Evolutionary conservation across 2,797 vertebrate species (phyloP).

Genomic region (Bradypodion pumilum): DNA sequence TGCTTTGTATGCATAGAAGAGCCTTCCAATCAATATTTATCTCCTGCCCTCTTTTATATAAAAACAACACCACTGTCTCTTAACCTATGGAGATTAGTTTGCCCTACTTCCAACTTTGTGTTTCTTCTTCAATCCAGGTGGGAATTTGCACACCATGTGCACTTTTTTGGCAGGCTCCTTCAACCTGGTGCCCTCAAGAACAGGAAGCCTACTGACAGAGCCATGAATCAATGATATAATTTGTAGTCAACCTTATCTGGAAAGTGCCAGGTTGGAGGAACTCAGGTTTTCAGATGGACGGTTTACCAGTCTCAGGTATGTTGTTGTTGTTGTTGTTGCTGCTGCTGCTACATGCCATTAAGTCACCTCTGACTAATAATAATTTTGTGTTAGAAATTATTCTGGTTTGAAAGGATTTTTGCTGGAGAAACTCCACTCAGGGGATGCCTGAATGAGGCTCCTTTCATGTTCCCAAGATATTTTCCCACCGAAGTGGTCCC

Average conservation of each 20-base stretch:
- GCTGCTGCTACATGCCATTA: too few species aligned
- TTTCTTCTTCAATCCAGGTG: not conserved
- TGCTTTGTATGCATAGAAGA: not conserved
- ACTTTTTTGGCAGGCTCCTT: not conserved
- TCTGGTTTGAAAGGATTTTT: too few species aligned
- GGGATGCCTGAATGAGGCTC: too few species aligned
- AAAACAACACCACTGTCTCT: not conserved
- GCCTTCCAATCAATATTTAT: not conserved
- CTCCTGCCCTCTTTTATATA: conserved; percentile 6
- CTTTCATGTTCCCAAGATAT: too few species aligned
- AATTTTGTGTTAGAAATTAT: too few species aligned
- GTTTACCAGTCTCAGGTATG: too few species aligned
- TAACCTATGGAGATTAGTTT: not conserved
- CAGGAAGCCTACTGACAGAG: too few species aligned
- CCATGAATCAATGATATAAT: not conserved
- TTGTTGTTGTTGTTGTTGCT: too few species aligned
- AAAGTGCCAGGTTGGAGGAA: not conserved
- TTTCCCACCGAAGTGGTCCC: too few species aligned
- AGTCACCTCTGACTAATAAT: too few species aligned
- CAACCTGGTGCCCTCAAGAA: not conserved
- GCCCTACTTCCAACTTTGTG: not conserved
- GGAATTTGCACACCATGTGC: not conserved
- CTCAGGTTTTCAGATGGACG: not conserved
- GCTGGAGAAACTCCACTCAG: too few species aligned
- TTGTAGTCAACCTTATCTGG: not conserved